phyloP scores from a whole-genome alignment of 2,113 vertebrate species.

The Mobula hypostoma region DNA sequence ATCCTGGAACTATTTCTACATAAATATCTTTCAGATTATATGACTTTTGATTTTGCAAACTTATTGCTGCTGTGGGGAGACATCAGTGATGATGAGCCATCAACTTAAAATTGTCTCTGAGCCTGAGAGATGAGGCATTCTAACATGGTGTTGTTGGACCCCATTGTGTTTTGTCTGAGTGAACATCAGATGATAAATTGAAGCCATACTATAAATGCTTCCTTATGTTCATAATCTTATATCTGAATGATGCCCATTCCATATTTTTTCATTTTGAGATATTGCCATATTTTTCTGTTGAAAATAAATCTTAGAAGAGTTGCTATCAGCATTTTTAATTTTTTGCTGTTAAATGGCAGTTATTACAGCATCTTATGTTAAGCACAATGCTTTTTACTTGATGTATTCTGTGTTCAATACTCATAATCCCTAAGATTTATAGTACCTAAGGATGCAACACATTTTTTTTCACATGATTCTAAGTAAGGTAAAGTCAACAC shows the following conservation, averaged over 20 bases:
- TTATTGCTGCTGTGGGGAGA: neutral
- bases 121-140: neutral
- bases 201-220: neutral
- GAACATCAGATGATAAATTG: neutral
- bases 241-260: neutral
- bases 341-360: neutral
- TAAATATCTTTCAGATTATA: neutral
- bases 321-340: neutral
- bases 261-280: neutral
- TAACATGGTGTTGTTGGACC: neutral
- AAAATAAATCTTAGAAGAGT: neutral
- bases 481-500: neutral
- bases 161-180: neutral
- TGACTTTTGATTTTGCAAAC: neutral
- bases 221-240: neutral
- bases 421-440: neutral
- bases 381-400: no score
- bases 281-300: neutral
- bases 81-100: neutral
- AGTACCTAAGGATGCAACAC: neutral
- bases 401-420: no score
- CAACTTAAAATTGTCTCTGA: neutral
- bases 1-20: neutral
- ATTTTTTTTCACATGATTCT: neutral
- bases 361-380: neutral